Evolutionary conservation across 2,113 vertebrate species (phyloP), one percentile per base, ranked within the genome.

Genomic region (Cebus imitator): DNA sequence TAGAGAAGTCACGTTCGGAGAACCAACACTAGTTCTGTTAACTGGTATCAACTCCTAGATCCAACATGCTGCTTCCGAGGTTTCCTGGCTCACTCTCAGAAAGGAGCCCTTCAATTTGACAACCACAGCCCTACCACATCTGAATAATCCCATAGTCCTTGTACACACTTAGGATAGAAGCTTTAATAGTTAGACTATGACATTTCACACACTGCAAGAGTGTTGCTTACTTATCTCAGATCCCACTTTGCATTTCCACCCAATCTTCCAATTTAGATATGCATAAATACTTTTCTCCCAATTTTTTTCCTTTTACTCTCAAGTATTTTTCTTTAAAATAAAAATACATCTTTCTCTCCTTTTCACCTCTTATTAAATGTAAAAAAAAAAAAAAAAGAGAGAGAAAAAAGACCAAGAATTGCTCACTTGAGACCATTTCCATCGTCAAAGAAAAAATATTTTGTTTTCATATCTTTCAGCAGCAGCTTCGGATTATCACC

Each of bases 361-460:
- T 81, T 73, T 70, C 48, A 81, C 23, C 25, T 48, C 68, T 76
- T 88, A 90, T 27, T 23, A 89, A 50, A 70, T 16, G 23, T 76
- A 82, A 93, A 96, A 79, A 72, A 52, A 52, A 16, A 16, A 50
- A 50, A 50, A 50, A 50, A 52, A 50, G 3, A 17, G 14, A 52
- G 16, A 52, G 52, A 52, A 1, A 52, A 95, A 64, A 30, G 8
- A 84, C 18, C 30, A 81, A 94, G 40, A 97, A 96, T 83, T 97
- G 98, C 99, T 99, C 92, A 99, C 99, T 99, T 99, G 68, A 99
- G 99, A 97, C 99, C 99, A 78, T 99, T 99, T 97, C 99, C 99
- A 95, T 99, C 99, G 93, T 99, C 99, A 88, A 99, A 99, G 99
- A 99, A 99, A 98, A 99, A 99, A 97, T 99, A 99, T 89, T 99